A percentile compares a stretch with the other conserved stretches of the same genome.
phyloP scores from a whole-genome alignment of 2,888 invertebrate species.

The Orthosia gracilis region DNA sequence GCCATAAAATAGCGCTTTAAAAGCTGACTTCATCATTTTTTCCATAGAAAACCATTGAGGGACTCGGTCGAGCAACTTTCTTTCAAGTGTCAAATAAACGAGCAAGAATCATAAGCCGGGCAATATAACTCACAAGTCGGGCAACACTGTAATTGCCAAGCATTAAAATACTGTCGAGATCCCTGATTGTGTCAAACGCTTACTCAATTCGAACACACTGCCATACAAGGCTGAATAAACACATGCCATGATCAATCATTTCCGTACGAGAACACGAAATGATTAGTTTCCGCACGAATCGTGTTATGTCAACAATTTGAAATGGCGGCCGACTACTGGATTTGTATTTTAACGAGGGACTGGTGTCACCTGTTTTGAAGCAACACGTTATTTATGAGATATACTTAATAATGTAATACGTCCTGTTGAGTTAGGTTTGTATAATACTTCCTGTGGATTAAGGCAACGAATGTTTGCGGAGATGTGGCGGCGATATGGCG shows the following conservation, averaged over 20 bases:
- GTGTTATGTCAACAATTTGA: slow-evolving; percentile 71
- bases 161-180: slow-evolving; percentile 48
- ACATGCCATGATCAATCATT: slow-evolving; percentile 68
- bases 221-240: slow-evolving; percentile 60
- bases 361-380: slow-evolving; percentile 59
- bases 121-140: slow-evolving; percentile 21
- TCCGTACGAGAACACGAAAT: slow-evolving; percentile 61
- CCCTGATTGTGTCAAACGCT: slow-evolving; percentile 59
- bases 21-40: slow-evolving; percentile 6
- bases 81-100: slow-evolving; percentile 29
- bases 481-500: slow-evolving; percentile 18
- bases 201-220: slow-evolving; percentile 51
- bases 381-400: slow-evolving; percentile 58
- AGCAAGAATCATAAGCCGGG: slow-evolving; percentile 1
- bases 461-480: slow-evolving; percentile 11
- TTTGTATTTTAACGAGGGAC: slow-evolving; percentile 63
- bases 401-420: slow-evolving; percentile 41
- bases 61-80: not conserved
- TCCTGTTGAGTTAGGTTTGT: slow-evolving; percentile 41
- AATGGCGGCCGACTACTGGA: slow-evolving; percentile 72
- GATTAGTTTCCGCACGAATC: slow-evolving; percentile 69
- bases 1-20: slow-evolving; percentile 3
- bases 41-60: not conserved
- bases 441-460: slow-evolving; percentile 37
- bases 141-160: slow-evolving; percentile 22